A percentile compares a stretch with the other conserved stretches of the same genome.
phyloP scores from a whole-genome alignment of 2,888 invertebrate species.

The Erebia ligea region DNA sequence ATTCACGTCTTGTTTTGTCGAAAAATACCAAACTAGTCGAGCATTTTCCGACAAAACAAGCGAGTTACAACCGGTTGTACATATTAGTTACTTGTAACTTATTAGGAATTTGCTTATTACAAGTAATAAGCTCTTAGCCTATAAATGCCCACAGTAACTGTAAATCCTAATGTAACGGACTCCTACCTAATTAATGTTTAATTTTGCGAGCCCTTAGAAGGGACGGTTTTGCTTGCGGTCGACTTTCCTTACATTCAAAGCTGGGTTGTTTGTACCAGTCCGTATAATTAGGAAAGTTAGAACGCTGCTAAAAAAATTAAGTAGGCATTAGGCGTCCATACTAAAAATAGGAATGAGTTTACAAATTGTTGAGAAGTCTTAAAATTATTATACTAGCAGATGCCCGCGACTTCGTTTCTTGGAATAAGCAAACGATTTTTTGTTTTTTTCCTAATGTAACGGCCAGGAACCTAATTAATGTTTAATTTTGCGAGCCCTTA shows the following conservation, averaged over 20 bases:
- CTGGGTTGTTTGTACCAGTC: background rate
- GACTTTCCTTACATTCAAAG: background rate
- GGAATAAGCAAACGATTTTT: too few relatives aligned
- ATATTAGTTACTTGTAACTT: too few relatives aligned
- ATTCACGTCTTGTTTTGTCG: too few relatives aligned
- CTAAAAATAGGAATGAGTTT: too few relatives aligned
- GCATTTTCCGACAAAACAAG: too few relatives aligned
- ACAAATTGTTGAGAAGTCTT: too few relatives aligned
- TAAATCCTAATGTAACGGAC: constrained; percentile 15
- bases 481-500: constrained; percentile 17
- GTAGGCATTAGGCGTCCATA: background rate
- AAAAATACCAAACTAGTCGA: too few relatives aligned
- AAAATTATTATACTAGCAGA: too few relatives aligned
- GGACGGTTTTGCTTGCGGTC: constrained; percentile 5
- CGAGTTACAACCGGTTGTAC: too few relatives aligned
- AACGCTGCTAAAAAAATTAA: background rate
- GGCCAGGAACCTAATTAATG: constrained; percentile 24
- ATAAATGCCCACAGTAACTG: background rate
- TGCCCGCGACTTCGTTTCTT: too few relatives aligned
- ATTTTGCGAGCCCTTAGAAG: constrained; percentile 8
- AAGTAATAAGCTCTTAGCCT: background rate
- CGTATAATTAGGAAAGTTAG: background rate
- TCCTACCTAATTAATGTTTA: constrained; percentile 24
- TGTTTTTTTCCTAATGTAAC: constrained; percentile 11
- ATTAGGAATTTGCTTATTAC: background rate